Conservation (phyloP, 2,888 invertebrate species). For the Dicyrtomina minuta region DNA sequence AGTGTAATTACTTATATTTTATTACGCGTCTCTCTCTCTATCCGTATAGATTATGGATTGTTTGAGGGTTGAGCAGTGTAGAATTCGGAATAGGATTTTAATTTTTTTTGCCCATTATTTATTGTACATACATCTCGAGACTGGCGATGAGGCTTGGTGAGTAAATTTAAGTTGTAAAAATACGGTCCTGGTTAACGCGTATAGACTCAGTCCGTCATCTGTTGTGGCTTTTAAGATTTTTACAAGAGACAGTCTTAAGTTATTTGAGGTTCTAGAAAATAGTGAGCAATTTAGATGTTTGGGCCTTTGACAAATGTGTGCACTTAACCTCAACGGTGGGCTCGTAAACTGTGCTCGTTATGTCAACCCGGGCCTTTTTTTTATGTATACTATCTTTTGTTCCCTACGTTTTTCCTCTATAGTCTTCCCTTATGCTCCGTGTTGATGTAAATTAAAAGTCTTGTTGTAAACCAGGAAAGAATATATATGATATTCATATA, state of each 20-base stretch:
- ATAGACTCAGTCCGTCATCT: no score
- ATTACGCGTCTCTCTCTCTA: no score
- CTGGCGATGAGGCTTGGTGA: background rate
- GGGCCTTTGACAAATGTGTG: slow-evolving; percentile 51
- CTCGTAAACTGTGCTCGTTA: slow-evolving; percentile 51
- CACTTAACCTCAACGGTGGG: slow-evolving; percentile 51
- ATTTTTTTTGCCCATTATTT: background rate
- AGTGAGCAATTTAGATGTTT: slow-evolving; percentile 45
- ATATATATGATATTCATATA: background rate
- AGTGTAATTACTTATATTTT: no score
- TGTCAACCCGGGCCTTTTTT: slow-evolving; percentile 40
- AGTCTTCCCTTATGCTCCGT: slow-evolving; percentile 36
- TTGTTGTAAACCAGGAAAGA: no score
- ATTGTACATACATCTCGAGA: background rate
- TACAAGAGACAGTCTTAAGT: background rate
- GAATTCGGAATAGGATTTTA: no score
- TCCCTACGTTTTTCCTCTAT: slow-evolving; percentile 37
- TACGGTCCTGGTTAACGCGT: no score
- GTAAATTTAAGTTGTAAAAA: background rate
- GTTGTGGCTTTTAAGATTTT: background rate
- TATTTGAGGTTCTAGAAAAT: slow-evolving; percentile 10
- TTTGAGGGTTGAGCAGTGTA: no score
- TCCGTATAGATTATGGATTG: background rate
- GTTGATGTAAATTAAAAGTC: background rate
- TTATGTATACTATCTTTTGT: slow-evolving; percentile 11